Conservation (phyloP, 2,888 invertebrate species). For the Apantesis nais region DNA sequence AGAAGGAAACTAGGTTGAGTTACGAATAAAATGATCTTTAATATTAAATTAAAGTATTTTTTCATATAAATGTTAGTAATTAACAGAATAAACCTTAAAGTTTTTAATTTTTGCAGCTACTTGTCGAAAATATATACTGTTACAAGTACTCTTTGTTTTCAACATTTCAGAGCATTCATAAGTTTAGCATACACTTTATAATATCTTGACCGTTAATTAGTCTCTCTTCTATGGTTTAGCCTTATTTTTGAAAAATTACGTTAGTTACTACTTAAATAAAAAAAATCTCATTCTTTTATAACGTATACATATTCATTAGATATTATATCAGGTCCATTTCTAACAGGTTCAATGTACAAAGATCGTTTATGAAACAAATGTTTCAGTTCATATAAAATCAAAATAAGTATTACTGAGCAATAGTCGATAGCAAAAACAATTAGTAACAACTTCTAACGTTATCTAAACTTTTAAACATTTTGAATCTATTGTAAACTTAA, state of each 20-base stretch:
- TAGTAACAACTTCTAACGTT: no score
- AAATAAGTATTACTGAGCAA: no score
- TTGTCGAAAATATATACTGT: background rate
- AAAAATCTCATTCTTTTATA: background rate
- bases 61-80: background rate
- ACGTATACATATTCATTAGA: background rate
- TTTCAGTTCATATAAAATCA: background rate
- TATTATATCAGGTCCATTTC: background rate
- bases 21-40: background rate
- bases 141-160: background rate
- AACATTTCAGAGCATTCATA: background rate
- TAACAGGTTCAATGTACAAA: background rate
- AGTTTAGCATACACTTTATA: background rate
- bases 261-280: background rate
- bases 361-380: background rate
- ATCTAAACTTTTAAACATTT: no score
- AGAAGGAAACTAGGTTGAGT: background rate
- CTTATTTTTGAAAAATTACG: background rate
- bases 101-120: background rate
- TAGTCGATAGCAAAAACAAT: no score
- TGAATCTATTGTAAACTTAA: no score
- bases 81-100: background rate
- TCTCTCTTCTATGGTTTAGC: background rate
- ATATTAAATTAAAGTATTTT: background rate
- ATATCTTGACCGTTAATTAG: background rate